Conservation (phyloP, 2,113 vertebrate species). For the Arizona elegans region DNA sequence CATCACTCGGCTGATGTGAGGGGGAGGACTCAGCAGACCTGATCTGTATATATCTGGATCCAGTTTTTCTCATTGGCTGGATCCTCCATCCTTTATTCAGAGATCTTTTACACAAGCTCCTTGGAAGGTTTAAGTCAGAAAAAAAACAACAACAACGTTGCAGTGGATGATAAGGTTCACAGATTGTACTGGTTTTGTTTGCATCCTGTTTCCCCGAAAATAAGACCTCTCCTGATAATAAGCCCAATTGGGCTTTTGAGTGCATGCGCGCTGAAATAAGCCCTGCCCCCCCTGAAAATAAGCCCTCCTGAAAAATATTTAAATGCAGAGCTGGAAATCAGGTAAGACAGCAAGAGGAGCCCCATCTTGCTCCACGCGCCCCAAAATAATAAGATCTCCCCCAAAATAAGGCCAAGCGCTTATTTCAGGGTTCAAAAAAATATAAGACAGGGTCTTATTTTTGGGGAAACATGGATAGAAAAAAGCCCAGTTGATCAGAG, state of each 20-base stretch:
- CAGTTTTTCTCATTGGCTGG: background rate
- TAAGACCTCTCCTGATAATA: too few relatives aligned
- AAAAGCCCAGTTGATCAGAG: background rate
- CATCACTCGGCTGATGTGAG: background rate
- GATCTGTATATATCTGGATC: background rate
- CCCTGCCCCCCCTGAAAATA: too few relatives aligned
- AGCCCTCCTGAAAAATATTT: too few relatives aligned
- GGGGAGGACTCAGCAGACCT: background rate
- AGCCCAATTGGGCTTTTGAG: too few relatives aligned
- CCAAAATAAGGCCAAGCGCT: too few relatives aligned
- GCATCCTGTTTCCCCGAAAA: too few relatives aligned
- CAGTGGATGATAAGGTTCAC: background rate
- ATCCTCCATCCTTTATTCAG: background rate
- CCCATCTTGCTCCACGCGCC: too few relatives aligned
- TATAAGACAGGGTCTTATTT: too few relatives aligned
- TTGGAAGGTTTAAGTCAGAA: background rate
- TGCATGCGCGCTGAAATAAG: fast-evolving
- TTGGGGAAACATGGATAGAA: background rate
- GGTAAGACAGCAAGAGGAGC: too few relatives aligned
- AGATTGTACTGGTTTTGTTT: background rate
- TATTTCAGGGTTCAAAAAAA: too few relatives aligned
- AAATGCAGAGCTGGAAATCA: too few relatives aligned
- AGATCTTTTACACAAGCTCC: background rate
- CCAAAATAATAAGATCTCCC: too few relatives aligned
- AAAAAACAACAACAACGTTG: background rate